Percentiles rank a stretch among this genome's conserved stretches.
These are phyloP conservation scores for Sebastes vulpes DNA, from an alignment of 2,797 vertebrate species.

Conservation along the genomic window DNA sequence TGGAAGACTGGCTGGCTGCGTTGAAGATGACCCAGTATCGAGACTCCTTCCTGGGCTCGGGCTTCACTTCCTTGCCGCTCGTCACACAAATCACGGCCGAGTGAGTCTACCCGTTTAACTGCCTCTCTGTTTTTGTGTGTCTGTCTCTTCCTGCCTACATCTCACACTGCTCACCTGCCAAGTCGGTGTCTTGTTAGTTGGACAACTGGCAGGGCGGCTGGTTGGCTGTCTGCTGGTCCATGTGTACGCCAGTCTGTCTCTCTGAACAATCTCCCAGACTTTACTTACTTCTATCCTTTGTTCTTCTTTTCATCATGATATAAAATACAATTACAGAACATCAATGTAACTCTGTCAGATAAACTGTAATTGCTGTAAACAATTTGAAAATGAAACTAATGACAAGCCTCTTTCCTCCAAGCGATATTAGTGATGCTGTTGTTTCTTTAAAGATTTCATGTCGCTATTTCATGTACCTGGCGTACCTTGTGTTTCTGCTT, in stretches of 20 bases:
- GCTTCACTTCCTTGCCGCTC: conserved; percentile 95
- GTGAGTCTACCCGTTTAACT: conserved; percentile 81
- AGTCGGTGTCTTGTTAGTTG: conserved; percentile 46
- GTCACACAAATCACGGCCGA: conserved; percentile 94
- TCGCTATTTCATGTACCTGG: not conserved
- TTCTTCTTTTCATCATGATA: conserved; percentile 3
- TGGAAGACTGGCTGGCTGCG: conserved; percentile 95
- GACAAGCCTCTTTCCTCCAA: not conserved
- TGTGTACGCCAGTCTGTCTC: conserved; percentile 43
- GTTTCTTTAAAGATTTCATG: not conserved
- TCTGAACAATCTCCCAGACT: conserved; percentile 17
- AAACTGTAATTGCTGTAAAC: not conserved
- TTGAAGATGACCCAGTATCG: conserved; percentile 97
- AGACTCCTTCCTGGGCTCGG: conserved; percentile 94
- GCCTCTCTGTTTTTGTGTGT: conserved; percentile 1
- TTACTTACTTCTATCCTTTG: conserved; percentile 5
- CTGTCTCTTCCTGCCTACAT: conserved; percentile 17
- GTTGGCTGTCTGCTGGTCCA: conserved; percentile 46
- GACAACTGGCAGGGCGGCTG: conserved; percentile 33
- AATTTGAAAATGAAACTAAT: not conserved
- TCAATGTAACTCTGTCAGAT: not conserved
- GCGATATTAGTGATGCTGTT: not conserved
- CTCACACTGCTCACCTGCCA: conserved; percentile 53
- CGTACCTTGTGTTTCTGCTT: not conserved
- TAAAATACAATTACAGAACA: not conserved